Evolutionary conservation across 2,888 invertebrate genomes (phyloP).

Genomic region (Odontomyia ornata): DNA sequence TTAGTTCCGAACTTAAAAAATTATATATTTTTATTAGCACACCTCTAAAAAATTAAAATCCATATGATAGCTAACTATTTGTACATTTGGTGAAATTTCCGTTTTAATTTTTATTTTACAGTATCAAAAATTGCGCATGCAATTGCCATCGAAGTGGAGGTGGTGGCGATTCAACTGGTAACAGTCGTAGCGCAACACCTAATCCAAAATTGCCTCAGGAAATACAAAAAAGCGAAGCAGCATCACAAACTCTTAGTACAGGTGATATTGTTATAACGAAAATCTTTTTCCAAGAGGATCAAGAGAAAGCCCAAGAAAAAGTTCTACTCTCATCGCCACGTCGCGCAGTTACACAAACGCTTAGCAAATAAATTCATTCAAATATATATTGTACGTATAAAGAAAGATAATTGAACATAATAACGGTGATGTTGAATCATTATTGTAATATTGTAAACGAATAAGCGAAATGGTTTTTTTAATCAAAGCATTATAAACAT

Average conservation of each 20-base stretch:
- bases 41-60: too few relatives aligned
- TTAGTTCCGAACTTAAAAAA: too few relatives aligned
- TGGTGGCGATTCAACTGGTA: conserved; percentile 51
- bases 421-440: background rate
- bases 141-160: conserved; percentile 51
- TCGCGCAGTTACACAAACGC: conserved; percentile 53
- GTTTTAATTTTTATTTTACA: conserved; percentile 47
- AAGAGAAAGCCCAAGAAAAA: conserved; percentile 67
- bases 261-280: conserved; percentile 92
- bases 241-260: conserved; percentile 85
- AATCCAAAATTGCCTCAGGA: conserved; percentile 45
- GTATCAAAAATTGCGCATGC: conserved; percentile 61
- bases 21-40: too few relatives aligned
- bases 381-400: too few relatives aligned
- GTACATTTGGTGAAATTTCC: background rate
- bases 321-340: conserved; percentile 67
- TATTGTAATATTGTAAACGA: background rate
- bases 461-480: background rate
- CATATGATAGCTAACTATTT: too few relatives aligned
- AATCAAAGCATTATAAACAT: background rate
- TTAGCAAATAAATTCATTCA: conserved; percentile 17
- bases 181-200: conserved; percentile 54
- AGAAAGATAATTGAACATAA: background rate
- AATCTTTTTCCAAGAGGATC: conserved; percentile 73
- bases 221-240: conserved; percentile 65